These are phyloP conservation scores for Macropus fuliginosus DNA, from an alignment of 2,797 vertebrate species.

Conservation along the genomic window DNA sequence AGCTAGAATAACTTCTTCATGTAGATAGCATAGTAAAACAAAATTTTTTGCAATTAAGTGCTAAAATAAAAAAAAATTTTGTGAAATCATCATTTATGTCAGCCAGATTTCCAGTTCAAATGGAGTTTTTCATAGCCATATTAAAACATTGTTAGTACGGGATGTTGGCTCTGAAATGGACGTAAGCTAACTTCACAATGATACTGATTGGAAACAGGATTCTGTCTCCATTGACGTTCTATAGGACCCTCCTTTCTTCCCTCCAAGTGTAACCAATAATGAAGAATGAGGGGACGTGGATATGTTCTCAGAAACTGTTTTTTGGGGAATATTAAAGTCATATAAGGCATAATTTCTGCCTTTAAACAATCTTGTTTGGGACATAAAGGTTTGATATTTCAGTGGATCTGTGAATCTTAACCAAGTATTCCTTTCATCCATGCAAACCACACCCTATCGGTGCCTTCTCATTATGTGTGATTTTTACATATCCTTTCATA, in stretches of 20 bases:
- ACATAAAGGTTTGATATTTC: neutral
- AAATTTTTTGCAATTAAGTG: constrained; percentile 11
- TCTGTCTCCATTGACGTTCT: constrained; percentile 24
- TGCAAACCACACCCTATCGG: neutral
- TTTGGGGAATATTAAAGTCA: constrained; percentile 1
- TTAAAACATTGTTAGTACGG: constrained; percentile 28
- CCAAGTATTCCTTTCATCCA: neutral
- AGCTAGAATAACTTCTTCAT: neutral
- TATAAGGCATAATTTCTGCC: constrained; percentile 1
- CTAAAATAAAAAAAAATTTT: neutral
- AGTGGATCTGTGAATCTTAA: neutral
- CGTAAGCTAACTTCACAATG: constrained; percentile 7
- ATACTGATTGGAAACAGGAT: constrained; percentile 24
- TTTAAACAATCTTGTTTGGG: constrained; percentile 19
- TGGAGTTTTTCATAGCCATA: neutral
- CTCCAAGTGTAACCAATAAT: neutral
- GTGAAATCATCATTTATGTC: neutral
- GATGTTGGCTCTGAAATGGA: neutral
- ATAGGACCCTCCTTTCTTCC: constrained; percentile 32
- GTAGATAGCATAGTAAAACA: neutral
- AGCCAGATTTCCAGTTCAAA: constrained; percentile 10
- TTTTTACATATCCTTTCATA: neutral
- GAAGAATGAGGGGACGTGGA: constrained; percentile 16
- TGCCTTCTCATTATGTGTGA: neutral
- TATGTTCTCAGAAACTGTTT: constrained; percentile 3